A percentile compares a stretch with the other conserved stretches of the same genome.
Evolutionary conservation across 2,797 vertebrate genomes (phyloP).

Genomic region (Squalus acanthias): DNA sequence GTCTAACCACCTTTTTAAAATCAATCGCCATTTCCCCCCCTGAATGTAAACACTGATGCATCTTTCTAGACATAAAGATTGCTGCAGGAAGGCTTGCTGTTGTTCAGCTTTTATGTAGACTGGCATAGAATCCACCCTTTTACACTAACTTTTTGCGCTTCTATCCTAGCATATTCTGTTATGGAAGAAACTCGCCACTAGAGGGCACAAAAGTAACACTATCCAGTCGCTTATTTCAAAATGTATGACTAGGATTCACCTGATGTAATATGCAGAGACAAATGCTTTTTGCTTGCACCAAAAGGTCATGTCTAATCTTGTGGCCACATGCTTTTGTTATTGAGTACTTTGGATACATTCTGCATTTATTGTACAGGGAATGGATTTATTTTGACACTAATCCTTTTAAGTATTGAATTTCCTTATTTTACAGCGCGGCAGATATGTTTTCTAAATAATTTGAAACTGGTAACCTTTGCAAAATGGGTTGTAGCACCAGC

Average conservation of each 20-base stretch:
- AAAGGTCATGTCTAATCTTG: conserved; percentile 23
- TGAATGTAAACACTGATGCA: background rate
- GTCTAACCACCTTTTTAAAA: background rate
- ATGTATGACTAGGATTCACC: background rate
- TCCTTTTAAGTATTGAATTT: conserved; percentile 9
- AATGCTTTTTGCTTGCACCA: conserved; percentile 18
- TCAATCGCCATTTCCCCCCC: background rate
- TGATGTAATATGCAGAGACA: conserved; percentile 26
- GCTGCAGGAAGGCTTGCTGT: background rate
- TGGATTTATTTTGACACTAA: background rate
- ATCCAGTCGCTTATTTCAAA: background rate
- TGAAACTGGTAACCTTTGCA: background rate
- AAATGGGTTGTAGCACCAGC: background rate
- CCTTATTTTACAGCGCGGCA: background rate
- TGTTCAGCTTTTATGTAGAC: background rate
- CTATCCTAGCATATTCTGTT: background rate
- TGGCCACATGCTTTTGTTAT: conserved; percentile 31
- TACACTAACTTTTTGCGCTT: background rate
- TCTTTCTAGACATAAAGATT: background rate
- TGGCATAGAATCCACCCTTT: background rate
- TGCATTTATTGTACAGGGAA: conserved; percentile 24
- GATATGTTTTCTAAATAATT: background rate
- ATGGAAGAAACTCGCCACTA: background rate
- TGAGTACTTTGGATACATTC: conserved; percentile 13
- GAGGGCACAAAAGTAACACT: conserved; percentile 18